phyloP scores from a whole-genome alignment of 2,888 invertebrate genomes.

The Sisyra nigra region DNA sequence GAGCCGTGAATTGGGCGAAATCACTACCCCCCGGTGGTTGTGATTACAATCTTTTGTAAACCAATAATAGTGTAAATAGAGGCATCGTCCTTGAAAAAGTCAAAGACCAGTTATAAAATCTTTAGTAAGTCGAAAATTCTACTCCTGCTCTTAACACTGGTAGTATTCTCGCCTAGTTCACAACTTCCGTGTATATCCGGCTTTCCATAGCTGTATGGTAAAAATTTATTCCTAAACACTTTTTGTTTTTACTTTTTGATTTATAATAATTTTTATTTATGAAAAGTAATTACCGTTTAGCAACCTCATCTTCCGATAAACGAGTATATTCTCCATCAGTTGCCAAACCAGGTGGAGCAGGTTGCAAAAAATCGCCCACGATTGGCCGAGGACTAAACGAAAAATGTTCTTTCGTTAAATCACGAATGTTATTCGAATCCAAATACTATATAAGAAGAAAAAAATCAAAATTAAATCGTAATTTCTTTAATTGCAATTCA shows the following conservation, averaged over 20 bases:
- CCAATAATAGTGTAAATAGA: no score
- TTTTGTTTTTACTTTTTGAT: no score
- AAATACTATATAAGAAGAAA: slow-evolving; percentile 43
- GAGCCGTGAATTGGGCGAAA: no score
- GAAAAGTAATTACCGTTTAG: slow-evolving; percentile 42
- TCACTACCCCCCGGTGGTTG: no score
- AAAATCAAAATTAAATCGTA: slow-evolving; percentile 2
- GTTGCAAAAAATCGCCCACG: slow-evolving; percentile 83
- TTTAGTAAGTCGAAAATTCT: no score
- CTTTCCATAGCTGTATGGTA: no score
- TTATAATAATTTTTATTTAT: not conserved
- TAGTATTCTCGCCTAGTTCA: no score
- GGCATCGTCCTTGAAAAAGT: no score
- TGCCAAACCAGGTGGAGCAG: slow-evolving; percentile 40
- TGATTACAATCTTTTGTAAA: no score
- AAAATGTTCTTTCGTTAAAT: slow-evolving; percentile 74
- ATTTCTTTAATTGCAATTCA: not conserved
- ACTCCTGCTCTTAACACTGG: no score
- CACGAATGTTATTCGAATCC: slow-evolving; percentile 44
- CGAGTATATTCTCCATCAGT: slow-evolving; percentile 57
- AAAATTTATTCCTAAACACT: not conserved
- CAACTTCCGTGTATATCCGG: no score
- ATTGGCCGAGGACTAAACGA: slow-evolving; percentile 80
- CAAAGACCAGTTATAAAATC: no score
- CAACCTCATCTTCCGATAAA: slow-evolving; percentile 68